phyloP scores from a whole-genome alignment of 2,797 vertebrate species.

The Natrix natrix region DNA sequence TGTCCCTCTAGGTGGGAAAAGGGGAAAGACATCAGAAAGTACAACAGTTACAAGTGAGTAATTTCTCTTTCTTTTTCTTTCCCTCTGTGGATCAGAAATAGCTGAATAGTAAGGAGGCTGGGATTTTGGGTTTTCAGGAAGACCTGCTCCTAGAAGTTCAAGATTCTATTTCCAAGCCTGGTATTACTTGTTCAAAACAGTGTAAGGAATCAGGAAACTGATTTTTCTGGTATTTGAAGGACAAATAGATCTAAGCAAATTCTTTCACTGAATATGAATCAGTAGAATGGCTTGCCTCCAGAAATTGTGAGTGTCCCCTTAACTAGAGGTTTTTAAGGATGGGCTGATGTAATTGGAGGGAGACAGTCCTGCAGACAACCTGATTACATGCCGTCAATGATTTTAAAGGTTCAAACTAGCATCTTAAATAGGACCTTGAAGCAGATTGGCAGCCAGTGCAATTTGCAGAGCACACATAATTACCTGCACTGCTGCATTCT shows the following conservation, averaged over 20 bases:
- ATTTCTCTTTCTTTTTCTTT: background rate
- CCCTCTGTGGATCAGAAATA: background rate
- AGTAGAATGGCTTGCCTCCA: background rate
- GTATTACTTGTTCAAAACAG: background rate
- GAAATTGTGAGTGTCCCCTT: background rate
- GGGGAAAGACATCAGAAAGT: constrained; percentile 25
- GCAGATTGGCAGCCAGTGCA: background rate
- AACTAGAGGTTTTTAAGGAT: background rate
- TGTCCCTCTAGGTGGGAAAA: constrained; percentile 13
- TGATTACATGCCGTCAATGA: background rate
- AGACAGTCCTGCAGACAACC: background rate
- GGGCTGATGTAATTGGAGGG: background rate
- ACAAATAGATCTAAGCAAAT: background rate
- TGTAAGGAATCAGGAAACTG: background rate
- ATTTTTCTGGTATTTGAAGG: background rate
- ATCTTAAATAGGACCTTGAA: background rate
- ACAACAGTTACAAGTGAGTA: constrained; percentile 7
- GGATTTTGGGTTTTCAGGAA: background rate
- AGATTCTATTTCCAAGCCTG: background rate
- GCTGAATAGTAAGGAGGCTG: background rate
- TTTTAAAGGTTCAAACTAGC: background rate
- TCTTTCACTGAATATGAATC: background rate
- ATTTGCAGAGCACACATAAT: background rate
- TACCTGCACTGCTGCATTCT: background rate
- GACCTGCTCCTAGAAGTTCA: background rate